Base-by-base conservation (phyloP, 2,113 vertebrate species). In the Phalacrocorax brasilianus region DNA sequence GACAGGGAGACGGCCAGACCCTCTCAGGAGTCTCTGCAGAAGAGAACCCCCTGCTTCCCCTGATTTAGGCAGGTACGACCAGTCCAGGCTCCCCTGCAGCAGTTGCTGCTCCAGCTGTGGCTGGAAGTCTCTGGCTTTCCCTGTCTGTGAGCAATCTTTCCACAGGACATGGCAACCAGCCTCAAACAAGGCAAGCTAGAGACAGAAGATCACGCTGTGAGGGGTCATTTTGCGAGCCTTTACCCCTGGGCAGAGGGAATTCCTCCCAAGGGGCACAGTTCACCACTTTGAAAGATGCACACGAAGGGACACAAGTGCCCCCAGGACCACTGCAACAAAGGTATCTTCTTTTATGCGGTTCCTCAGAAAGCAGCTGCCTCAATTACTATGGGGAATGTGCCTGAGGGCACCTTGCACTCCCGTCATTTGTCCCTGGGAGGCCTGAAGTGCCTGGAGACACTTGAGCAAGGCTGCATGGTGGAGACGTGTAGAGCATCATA, bases 331-430 rank as follows among this genome's bases (percentile, higher is more conserved):
- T 73, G 40, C 71, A 75, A 16, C 27, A 38, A 21, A 65, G 77
- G 35, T 26, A 35, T 52, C 38, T 74, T 66, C 30, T 49, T 52
- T 40, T 26, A 3, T 0, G 0, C 47, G 16, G 28, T 2, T 74
- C 59, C 59, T 71, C 0, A 0, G 35, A 49, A 47, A 49, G n/a
- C 1, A 0, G 62, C 35, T 50, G 44, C 44, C 9, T 3, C 8
- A 30, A 20, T 33, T 66, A 55, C 63, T 56, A 10, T 2, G 47
- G 35, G 47, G n/a, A 32, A 67, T 3, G 1, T 33, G 71, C 45
- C 32, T 55, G 40, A 56, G 21, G 30, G 53, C 35, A 45, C 24
- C 19, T 14, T n/a, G 33, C 15, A 12, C 22, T 23, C 44, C 44
- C 50, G 35, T 40, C 11, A 21, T 47, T 67, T 72, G 38, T 35